These are phyloP conservation scores for Sphyrna mokarran DNA, from an alignment of 2,113 vertebrate species.

Conservation along the genomic window DNA sequence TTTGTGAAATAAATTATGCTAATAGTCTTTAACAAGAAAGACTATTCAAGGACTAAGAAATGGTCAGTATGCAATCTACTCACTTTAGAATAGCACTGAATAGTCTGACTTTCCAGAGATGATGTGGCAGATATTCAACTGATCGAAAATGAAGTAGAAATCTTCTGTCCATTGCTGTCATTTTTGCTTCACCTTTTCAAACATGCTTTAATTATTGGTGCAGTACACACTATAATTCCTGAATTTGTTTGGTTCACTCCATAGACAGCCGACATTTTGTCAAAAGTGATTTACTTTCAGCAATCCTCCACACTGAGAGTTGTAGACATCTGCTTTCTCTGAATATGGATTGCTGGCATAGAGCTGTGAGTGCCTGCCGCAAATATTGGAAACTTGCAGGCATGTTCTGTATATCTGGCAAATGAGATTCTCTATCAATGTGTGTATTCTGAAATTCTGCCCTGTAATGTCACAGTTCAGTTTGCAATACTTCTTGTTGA, in stretches of 20 bases:
- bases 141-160: not conserved
- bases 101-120: not conserved
- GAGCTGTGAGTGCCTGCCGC: not conserved
- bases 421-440: not conserved
- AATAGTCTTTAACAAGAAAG: not conserved
- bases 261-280: not conserved
- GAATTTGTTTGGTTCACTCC: not conserved
- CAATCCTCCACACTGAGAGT: not conserved
- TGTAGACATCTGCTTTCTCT: not conserved
- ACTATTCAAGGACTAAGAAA: not conserved
- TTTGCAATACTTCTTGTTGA: not conserved
- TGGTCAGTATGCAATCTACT: not conserved
- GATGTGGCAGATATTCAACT: not conserved
- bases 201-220: not conserved
- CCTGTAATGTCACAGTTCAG: not conserved
- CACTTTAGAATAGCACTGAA: not conserved
- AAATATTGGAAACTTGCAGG: not conserved
- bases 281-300: not conserved
- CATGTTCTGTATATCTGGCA: not conserved
- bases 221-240: not conserved
- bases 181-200: not conserved
- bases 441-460: not conserved
- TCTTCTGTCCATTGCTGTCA: not conserved
- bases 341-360: not conserved
- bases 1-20: not conserved